Base-by-base conservation (phyloP, 2,113 vertebrate species). In the Bubo scandiacus region DNA sequence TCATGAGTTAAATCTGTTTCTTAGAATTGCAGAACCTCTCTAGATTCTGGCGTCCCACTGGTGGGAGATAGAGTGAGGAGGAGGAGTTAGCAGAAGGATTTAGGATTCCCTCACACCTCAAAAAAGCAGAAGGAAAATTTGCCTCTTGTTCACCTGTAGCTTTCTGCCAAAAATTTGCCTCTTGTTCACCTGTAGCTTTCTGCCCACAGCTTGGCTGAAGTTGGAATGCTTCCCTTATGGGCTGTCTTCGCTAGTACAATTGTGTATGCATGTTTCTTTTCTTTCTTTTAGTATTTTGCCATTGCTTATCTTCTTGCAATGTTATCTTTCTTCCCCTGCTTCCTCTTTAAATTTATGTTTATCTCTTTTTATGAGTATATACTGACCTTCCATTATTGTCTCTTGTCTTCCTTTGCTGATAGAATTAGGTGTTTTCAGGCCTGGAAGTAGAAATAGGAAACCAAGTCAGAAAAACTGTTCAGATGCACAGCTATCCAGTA, bases 1-100 rank as follows among this genome's bases (percentile, higher is more conserved):
- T 45, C n/a, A 36, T 38, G 12, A 57, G 25, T 14, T 62, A 66
- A 67, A 81, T 26, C 32, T 42, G 4, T 72, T 45, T 51, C 21
- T 63, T 42, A 87, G 34, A 81, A 52, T 17, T 57, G 26, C 4
- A 2, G 29, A 85, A 30, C 27, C 19, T 67, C 36, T 38, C 51
- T 30, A 59, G 20, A 38, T 62, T 66, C 45, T 79, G 32, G 6
- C 0, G 0, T 74, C 9, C 19, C 6, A 3, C 22, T 47, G 34
- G 9, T 1, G 2, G 29, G 26, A 86, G 29, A 10, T 51, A 62
- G 10, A 54, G 45, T 17, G 16, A 45, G 16, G 21, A 43, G 58
- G 9, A 61, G 30, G 17, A 38, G 10, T 59, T 72, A 49, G 16
- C 2, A 1, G 25, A 54, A 90, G 21, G 12, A 66, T 30, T 52